Percentiles rank a stretch among this genome's conserved stretches.
These are phyloP conservation scores for Catharus bicknelli DNA, from an alignment of 2,113 vertebrate species.

Conservation along the genomic window DNA sequence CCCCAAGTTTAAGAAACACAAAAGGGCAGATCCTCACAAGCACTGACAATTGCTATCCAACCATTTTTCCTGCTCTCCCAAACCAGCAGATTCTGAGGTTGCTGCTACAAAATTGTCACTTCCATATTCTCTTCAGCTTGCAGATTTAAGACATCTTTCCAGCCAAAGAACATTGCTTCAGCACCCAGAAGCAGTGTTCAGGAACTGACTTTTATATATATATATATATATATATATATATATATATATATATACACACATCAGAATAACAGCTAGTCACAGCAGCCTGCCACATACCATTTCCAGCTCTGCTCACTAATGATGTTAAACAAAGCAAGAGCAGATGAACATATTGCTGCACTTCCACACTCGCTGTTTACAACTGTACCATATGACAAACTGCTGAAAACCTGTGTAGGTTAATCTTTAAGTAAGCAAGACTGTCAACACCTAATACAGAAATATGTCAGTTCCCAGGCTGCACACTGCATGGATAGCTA, in stretches of 20 bases:
- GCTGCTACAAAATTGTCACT: background rate
- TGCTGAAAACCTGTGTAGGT: constrained; percentile 48
- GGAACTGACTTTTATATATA: background rate
- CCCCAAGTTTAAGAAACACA: background rate
- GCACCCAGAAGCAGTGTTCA: background rate
- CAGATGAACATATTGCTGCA: constrained; percentile 20
- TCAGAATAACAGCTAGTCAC: background rate
- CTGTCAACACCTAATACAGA: constrained; percentile 52
- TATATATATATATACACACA: too few relatives aligned
- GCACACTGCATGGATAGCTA: background rate
- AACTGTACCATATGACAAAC: constrained; percentile 51
- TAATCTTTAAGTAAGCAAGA: constrained; percentile 62
- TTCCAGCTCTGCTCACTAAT: constrained; percentile 39
- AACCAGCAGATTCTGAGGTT: background rate
- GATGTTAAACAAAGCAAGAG: constrained; percentile 43
- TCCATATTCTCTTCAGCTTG: background rate
- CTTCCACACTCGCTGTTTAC: background rate
- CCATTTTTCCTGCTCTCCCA: background rate
- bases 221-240: too few relatives aligned
- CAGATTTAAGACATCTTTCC: background rate
- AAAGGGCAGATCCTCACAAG: background rate
- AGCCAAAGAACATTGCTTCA: background rate
- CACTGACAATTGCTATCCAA: background rate
- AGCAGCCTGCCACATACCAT: background rate
- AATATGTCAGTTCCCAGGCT: background rate